Evolutionary conservation across 2,888 invertebrate species (phyloP).

Genomic region (Ormyrus rosae): DNA sequence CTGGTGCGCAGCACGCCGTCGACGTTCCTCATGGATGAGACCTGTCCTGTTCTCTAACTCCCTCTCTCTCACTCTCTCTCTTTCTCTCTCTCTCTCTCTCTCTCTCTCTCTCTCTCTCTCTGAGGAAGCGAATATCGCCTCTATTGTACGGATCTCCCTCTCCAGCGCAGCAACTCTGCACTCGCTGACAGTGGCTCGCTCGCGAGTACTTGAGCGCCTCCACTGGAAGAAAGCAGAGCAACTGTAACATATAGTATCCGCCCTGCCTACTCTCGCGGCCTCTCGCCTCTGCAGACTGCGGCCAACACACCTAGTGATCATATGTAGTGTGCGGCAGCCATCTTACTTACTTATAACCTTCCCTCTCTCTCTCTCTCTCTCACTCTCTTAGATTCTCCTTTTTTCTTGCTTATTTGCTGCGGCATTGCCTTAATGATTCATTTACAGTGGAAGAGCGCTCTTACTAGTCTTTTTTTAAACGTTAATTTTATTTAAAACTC

Average conservation of each 20-base stretch:
- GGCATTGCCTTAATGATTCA: background rate
- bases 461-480: no score
- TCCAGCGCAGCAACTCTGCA: background rate
- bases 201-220: background rate
- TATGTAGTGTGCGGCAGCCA: conserved; percentile 69
- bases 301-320: conserved; percentile 59
- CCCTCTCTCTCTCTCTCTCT: conserved; percentile 18
- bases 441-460: no score
- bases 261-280: no score
- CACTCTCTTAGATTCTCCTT: background rate
- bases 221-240: background rate
- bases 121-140: no score
- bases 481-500: no score
- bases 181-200: background rate
- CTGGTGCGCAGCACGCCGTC: conserved; percentile 31
- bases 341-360: conserved; percentile 60
- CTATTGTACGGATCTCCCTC: no score
- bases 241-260: background rate
- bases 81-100: no score
- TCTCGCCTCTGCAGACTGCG: background rate
- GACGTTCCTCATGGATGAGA: conserved; percentile 47
- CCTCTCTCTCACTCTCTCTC: no score
- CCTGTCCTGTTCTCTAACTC: no score
- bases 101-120: no score
- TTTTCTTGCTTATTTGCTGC: conserved; percentile 22